Evolutionary conservation across 2,113 vertebrate species (phyloP), one percentile per base, ranked within the genome.

Genomic region (Erinaceus europaeus): DNA sequence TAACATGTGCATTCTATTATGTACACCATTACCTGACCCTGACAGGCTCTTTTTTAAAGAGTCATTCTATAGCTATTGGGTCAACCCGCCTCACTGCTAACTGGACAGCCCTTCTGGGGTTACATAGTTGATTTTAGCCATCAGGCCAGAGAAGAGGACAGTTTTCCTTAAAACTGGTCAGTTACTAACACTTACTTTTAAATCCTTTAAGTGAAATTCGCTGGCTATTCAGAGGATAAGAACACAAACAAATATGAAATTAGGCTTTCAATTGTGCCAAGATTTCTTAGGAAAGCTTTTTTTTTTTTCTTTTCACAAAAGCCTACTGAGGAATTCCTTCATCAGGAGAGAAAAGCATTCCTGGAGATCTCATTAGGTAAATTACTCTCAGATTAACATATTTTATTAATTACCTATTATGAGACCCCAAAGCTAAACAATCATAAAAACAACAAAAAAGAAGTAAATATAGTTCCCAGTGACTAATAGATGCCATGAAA

Each of bases 351-450:
- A 95, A 94, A 95, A 93, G 93, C 91, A 93, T 96, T 95, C 84
- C 92, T 95, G 90, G 94, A 92, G 94, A 97, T 90, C 93, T 97
- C 94, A 93, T 92, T 96, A 96, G 95, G 89, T 95, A 95, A 96
- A 93, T 93, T 87, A 94, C 86, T 96, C 94, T 95, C 95, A 78
- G 3, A 92, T 93, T 95, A 96, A 97, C 96, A 91, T 96, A 96
- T 96, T 96, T 96, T 95, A 95, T 96, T 90, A 95, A 96, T 96
- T 97, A 96, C 96, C 93, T 95, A 95, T 94, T 94, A 97, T 95
- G 94, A 90, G 91, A 93, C 92, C 75, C 94, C 94, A 97, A 96
- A 97, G 95, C 95, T 96, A 96, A 97, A 96, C 84, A 94, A 94
- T 92, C 93, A 94, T 89, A 92, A 93, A 95, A 96, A 95, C 76